Evolutionary conservation across 2,113 vertebrate species (phyloP).

Genomic region (Canis aureus): DNA sequence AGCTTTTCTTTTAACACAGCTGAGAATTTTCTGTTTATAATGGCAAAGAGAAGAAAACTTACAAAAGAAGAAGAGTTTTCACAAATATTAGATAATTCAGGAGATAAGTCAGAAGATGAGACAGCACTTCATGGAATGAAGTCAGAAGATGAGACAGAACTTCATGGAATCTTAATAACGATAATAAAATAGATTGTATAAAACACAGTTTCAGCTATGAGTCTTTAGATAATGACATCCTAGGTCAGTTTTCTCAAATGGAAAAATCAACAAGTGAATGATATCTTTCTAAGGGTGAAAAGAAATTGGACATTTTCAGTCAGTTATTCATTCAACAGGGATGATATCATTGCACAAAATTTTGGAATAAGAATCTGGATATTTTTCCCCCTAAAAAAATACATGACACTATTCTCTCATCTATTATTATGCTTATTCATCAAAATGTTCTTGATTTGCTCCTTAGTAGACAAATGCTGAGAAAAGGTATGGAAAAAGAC

Average conservation of each 20-base stretch:
- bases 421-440: background rate
- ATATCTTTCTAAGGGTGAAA: background rate
- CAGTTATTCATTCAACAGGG: background rate
- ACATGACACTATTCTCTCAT: background rate
- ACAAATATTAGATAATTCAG: background rate
- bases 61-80: background rate
- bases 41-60: background rate
- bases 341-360: background rate
- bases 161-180: background rate
- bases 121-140: background rate
- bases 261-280: background rate
- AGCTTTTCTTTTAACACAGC: background rate
- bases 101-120: background rate
- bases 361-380: background rate
- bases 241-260: background rate
- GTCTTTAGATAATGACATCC: background rate
- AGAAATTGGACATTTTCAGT: background rate
- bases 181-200: background rate
- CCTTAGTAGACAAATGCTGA: background rate
- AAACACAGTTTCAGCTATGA: background rate
- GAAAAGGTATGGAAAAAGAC: background rate
- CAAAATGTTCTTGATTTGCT: background rate
- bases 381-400: background rate
- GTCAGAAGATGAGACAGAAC: background rate
- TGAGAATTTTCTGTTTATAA: slow-evolving; percentile 3